Percentiles rank a stretch among this genome's conserved stretches.
Conservation (phyloP, 2,113 vertebrate species). For the Bombycilla garrulus region DNA sequence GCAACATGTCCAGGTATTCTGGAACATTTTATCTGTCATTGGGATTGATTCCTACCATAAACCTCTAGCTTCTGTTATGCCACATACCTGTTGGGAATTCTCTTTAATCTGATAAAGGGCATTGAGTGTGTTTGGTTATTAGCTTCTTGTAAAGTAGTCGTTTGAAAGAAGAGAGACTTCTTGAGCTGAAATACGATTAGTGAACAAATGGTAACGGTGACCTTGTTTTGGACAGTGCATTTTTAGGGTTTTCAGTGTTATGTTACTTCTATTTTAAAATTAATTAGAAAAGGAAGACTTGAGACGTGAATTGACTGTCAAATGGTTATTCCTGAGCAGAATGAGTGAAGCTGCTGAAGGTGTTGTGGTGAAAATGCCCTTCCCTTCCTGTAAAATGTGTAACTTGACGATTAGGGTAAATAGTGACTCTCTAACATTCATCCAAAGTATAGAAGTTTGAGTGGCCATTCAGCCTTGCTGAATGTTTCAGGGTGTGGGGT, state of each 20-base stretch:
- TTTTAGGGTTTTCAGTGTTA: not conserved
- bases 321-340: not conserved
- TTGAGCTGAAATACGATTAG: not conserved
- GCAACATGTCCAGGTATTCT: not conserved
- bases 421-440: not conserved
- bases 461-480: not conserved
- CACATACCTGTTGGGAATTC: not conserved
- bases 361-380: not conserved
- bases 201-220: not conserved
- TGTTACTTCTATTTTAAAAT: not conserved
- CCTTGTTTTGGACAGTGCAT: rapidly evolving
- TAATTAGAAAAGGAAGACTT: not conserved
- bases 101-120: not conserved
- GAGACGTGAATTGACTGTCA: not conserved
- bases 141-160: not conserved
- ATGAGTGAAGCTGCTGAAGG: not conserved
- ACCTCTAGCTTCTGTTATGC: not conserved
- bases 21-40: not conserved
- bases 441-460: not conserved
- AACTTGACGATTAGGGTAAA: not conserved
- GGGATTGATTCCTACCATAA: not conserved
- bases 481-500: not conserved
- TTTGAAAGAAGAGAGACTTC: not conserved
- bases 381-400: not conserved
- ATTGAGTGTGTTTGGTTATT: not conserved